A percentile compares a stretch with the other conserved stretches of the same genome.
phyloP scores from a whole-genome alignment of 2,797 vertebrate species.

The Sebastes taczanowskii region DNA sequence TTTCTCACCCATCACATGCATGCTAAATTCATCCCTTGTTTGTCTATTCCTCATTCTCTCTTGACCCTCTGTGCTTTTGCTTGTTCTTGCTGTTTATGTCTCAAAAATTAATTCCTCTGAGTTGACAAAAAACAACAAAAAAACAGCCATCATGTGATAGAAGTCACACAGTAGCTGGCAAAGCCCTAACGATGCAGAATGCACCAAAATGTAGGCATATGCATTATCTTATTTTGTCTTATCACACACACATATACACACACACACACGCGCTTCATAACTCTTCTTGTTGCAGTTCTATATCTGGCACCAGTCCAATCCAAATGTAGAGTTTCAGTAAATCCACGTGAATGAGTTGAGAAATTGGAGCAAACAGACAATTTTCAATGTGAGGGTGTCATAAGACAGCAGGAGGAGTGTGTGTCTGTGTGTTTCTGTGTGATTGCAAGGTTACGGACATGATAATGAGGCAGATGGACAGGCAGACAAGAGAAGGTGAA shows the following conservation, averaged over 20 bases:
- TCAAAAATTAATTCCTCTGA: conserved; percentile 71
- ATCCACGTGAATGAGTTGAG: not conserved
- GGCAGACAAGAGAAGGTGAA: not conserved
- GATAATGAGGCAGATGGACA: not conserved
- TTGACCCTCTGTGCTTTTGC: not conserved
- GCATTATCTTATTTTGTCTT: not conserved
- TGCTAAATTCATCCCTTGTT: conserved; percentile 63
- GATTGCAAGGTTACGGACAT: not conserved
- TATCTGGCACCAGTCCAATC: not conserved
- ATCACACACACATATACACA: not conserved
- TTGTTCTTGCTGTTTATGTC: conserved; percentile 7
- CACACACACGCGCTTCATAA: not conserved
- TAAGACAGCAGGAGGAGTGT: not conserved
- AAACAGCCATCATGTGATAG: conserved; percentile 80
- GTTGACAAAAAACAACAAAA: conserved; percentile 41
- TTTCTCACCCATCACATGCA: conserved; percentile 58
- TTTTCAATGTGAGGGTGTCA: not conserved
- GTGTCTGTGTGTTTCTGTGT: not conserved
- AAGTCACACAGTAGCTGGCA: conserved; percentile 71
- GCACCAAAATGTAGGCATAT: not conserved
- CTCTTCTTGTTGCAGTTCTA: not conserved
- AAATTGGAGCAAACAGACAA: conserved; percentile 9
- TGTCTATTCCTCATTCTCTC: conserved; percentile 26
- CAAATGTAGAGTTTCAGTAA: not conserved
- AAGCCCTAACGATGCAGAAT: conserved; percentile 44